phyloP scores from a whole-genome alignment of 2,113 vertebrate genomes.

The Alosa alosa region DNA sequence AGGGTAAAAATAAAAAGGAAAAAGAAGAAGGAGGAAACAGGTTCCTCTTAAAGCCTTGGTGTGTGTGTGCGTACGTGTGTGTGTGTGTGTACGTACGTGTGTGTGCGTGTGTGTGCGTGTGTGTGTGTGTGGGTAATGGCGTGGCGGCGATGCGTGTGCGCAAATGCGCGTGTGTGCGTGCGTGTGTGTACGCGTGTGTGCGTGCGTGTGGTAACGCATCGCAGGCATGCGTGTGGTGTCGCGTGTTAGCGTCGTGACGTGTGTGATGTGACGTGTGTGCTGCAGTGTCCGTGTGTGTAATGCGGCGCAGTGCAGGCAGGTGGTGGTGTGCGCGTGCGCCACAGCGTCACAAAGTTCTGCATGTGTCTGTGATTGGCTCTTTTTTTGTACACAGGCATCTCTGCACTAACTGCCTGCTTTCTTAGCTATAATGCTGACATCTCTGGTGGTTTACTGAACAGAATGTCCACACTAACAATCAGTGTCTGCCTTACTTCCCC shows the following conservation, averaged over 20 bases:
- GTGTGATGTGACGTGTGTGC: too few species aligned
- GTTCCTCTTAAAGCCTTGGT: background rate
- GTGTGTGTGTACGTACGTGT: conserved; percentile 15
- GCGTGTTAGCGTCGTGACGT: too few species aligned
- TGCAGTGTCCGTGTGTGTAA: too few species aligned
- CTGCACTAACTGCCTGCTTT: background rate
- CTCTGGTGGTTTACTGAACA: background rate
- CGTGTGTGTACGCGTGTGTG: background rate
- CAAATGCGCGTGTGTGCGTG: conserved; percentile 20
- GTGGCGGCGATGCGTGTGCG: too few species aligned
- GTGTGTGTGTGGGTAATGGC: background rate
- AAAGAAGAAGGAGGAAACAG: background rate
- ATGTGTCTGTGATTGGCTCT: background rate
- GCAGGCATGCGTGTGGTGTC: too few species aligned
- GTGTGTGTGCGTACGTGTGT: background rate
- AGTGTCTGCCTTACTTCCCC: background rate
- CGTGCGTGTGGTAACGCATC: too few species aligned
- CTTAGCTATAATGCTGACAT: background rate
- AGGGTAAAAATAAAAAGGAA: conserved; percentile 11
- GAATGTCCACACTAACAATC: background rate
- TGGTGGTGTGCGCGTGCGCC: conserved; percentile 26
- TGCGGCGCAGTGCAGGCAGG: too few species aligned
- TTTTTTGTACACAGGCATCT: background rate
- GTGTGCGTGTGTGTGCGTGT: conserved; percentile 21
- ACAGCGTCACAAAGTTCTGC: too few species aligned